Evolutionary conservation across 2,888 invertebrate species (phyloP).

Genomic region (Hirtodrosophila duncani): DNA sequence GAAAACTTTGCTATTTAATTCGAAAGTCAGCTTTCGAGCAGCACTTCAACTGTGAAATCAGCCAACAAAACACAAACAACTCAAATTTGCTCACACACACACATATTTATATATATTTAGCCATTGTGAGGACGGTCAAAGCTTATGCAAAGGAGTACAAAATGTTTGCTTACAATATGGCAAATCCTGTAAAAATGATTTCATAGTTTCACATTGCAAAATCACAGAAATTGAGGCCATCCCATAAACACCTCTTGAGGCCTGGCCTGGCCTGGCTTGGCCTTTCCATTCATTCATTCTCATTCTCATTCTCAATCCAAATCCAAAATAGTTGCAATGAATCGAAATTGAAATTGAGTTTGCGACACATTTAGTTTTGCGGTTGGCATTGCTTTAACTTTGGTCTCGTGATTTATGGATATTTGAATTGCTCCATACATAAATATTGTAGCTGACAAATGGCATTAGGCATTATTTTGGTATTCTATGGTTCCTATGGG

Average conservation of each 20-base stretch:
- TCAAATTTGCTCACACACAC: slow-evolving; percentile 8
- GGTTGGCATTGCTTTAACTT: slow-evolving; percentile 54
- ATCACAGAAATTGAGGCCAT: slow-evolving; percentile 14
- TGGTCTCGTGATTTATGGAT: slow-evolving; percentile 64
- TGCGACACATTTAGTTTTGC: not conserved
- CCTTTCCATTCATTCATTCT: no score
- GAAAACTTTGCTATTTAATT: slow-evolving; percentile 62
- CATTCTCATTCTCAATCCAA: no score
- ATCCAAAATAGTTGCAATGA: slow-evolving; percentile 16
- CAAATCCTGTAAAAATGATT: slow-evolving; percentile 13
- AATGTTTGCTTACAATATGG: no score
- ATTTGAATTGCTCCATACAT: slow-evolving; percentile 63
- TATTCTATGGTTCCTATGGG: no score
- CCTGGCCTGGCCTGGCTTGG: no score
- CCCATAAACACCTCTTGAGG: no score
- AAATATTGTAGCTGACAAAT: slow-evolving; percentile 68
- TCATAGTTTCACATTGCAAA: slow-evolving; percentile 11
- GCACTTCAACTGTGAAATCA: slow-evolving; percentile 68
- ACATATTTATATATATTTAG: slow-evolving; percentile 1
- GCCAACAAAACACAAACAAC: slow-evolving; percentile 25
- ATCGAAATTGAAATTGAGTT: no score
- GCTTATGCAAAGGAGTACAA: slow-evolving; percentile 12
- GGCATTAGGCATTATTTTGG: slow-evolving; percentile 66
- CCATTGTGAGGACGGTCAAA: not conserved
- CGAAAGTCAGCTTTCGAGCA: slow-evolving; percentile 56